A percentile compares a stretch with the other conserved stretches of the same genome.
Evolutionary conservation across 2,888 invertebrate species (phyloP).

Genomic region (Agrypnus murinus): DNA sequence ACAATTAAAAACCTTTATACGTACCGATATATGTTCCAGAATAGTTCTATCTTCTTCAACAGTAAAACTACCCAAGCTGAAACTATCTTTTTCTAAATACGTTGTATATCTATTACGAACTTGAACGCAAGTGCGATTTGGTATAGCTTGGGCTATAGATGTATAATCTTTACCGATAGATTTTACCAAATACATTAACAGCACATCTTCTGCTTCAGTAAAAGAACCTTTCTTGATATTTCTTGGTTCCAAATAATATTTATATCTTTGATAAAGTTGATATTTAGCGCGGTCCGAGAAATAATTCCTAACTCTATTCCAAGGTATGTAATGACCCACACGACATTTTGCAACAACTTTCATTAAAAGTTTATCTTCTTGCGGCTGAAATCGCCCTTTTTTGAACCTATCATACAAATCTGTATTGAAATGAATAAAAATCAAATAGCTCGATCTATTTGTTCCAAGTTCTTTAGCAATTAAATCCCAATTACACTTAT

Average conservation of each 20-base stretch:
- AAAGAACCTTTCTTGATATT: conserved; percentile 77
- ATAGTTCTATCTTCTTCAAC: conserved; percentile 79
- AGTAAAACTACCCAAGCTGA: conserved; percentile 75
- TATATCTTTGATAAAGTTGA: conserved; percentile 78
- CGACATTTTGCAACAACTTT: conserved; percentile 78
- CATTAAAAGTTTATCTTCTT: conserved; percentile 80
- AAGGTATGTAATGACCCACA: conserved; percentile 81
- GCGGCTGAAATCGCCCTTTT: conserved; percentile 76
- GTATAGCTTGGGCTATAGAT: conserved; percentile 74
- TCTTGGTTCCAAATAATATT: conserved; percentile 68
- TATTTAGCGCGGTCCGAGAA: conserved; percentile 77
- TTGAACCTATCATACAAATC: conserved; percentile 66
- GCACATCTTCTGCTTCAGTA: conserved; percentile 78
- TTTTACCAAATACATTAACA: conserved; percentile 76
- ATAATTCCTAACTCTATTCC: conserved; percentile 80
- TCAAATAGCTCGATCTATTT: conserved; percentile 80
- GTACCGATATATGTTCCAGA: conserved; percentile 74
- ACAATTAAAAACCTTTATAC: too few relatives aligned
- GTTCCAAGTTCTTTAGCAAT: conserved; percentile 76
- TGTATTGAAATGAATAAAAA: conserved; percentile 79
- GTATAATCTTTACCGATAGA: conserved; percentile 77
- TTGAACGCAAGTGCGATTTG: conserved; percentile 77
- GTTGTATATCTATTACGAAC: conserved; percentile 76
- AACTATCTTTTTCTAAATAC: conserved; percentile 66
- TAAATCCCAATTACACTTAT: conserved; percentile 79